Conservation (phyloP, 2,113 vertebrate species). For the Erythrocercus mccallii region DNA sequence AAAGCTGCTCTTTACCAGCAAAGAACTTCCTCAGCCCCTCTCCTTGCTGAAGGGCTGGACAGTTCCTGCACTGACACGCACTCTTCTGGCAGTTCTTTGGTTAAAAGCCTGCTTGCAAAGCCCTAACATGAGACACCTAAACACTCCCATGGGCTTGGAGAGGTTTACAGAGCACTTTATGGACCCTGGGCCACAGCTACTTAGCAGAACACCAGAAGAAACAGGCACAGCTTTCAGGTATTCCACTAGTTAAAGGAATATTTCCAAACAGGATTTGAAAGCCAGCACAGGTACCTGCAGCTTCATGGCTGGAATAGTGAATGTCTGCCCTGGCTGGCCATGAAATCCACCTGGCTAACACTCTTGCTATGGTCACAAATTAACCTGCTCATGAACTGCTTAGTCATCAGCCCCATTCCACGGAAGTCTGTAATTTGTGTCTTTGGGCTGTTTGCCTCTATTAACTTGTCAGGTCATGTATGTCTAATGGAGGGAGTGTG, state of each 20-base stretch:
- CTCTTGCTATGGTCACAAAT: constrained; percentile 10
- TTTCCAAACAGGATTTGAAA: neutral
- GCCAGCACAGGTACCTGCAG: neutral
- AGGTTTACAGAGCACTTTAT: neutral
- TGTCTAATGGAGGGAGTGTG: constrained; percentile 46
- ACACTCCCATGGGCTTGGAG: neutral
- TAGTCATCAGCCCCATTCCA: constrained; percentile 42
- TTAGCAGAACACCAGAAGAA: neutral
- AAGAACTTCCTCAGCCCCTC: neutral
- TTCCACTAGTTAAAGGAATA: neutral
- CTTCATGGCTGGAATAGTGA: neutral
- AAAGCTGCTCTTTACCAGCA: neutral
- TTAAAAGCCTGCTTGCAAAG: neutral
- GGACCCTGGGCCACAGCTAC: neutral
- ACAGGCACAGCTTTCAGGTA: neutral
- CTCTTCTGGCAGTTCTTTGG: rapidly evolving
- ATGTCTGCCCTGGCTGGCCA: neutral
- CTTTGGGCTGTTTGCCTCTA: constrained; percentile 47
- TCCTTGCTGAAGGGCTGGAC: neutral
- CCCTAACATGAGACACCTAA: rapidly evolving
- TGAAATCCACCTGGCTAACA: neutral
- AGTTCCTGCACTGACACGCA: neutral
- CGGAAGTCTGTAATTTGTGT: constrained; percentile 44
- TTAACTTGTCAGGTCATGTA: constrained; percentile 28
- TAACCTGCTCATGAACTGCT: constrained; percentile 29